These are phyloP conservation scores for Conchocele bisecta DNA, from an alignment of 2,888 invertebrate species.

Conservation along the genomic window DNA sequence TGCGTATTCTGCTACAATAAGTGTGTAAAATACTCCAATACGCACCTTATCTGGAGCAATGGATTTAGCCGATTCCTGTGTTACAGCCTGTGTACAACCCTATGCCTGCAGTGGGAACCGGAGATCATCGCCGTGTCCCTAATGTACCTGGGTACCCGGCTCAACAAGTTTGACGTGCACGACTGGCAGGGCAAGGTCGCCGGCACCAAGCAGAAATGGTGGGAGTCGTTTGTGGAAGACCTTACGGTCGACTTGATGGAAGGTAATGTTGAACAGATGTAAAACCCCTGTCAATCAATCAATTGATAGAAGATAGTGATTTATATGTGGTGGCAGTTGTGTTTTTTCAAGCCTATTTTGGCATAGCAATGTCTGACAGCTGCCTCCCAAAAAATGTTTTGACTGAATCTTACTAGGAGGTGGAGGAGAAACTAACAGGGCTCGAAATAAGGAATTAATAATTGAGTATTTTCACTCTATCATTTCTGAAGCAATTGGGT, in stretches of 20 bases:
- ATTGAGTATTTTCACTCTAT: too few species aligned
- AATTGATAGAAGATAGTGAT: background rate
- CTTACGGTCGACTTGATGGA: conserved; percentile 96
- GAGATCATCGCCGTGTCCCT: conserved; percentile 97
- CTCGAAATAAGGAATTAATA: too few species aligned
- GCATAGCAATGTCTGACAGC: too few species aligned
- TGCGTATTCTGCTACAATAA: too few species aligned
- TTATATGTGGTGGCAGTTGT: background rate
- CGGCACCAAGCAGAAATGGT: conserved; percentile 91
- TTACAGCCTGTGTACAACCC: conserved; percentile 94
- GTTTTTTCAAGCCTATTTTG: too few species aligned
- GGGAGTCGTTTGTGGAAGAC: conserved; percentile 99
- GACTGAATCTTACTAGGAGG: too few species aligned
- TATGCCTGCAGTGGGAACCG: conserved; percentile 99
- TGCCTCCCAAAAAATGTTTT: too few species aligned
- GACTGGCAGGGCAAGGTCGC: conserved; percentile 92
- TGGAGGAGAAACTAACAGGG: too few species aligned
- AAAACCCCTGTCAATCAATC: background rate
- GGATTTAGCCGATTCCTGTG: conserved; percentile 17
- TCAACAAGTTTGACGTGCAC: conserved; percentile 96
- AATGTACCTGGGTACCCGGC: conserved; percentile 97
- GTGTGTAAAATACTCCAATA: too few species aligned
- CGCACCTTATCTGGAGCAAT: too few species aligned
- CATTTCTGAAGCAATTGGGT: too few species aligned
- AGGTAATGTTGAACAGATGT: too few species aligned